Evolutionary conservation across 2,113 vertebrate genomes (phyloP), one percentile per base, ranked within the genome.

Genomic region (Microtus montanus): DNA sequence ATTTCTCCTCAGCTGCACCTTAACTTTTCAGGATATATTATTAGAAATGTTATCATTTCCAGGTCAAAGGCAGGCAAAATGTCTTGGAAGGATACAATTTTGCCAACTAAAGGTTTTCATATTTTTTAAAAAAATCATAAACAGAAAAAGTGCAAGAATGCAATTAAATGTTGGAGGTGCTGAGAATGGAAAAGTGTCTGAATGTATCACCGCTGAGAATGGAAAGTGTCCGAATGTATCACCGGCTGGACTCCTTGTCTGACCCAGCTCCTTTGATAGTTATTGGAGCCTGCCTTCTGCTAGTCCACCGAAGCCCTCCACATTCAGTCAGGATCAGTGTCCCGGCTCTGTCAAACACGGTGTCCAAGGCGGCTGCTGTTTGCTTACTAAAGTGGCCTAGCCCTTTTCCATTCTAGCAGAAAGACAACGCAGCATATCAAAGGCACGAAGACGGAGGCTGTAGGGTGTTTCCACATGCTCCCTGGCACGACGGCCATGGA

Each of bases 11-110:
- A 35, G 64, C 41, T 38, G 10, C 26, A 93, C 58, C 33, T 94
- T 66, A 94, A 75, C 52, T 80, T 93, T 95, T 97, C 58, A 96
- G 93, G 94, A 74, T 95, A 68, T 79, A 93, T 82, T 95, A 90
- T 95, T 95, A 92, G 91, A 97, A 96, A 95, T 90, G 95, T 79
- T 91, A 93, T 66, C 44, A 91, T 96, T 97, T 96, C 84, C 75
- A 96, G 91, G 44, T 35, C 73, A 96, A 94, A 96, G 44, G 90
- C 30, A 96, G 91, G 80, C 77, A 90, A 90, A 89, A 90, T 20
- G 61, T 94, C 73, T 38, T 85, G n/a, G 44, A 95, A 94, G 96
- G 89, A 85, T 38, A 95, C 79, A 92, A 52, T 94, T 95, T 96
- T 96, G 87, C 79, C 89, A 71, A 90, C 61, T 95, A 95, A 78